Conservation (phyloP, 2,113 vertebrate species). For the Passer montanus region DNA sequence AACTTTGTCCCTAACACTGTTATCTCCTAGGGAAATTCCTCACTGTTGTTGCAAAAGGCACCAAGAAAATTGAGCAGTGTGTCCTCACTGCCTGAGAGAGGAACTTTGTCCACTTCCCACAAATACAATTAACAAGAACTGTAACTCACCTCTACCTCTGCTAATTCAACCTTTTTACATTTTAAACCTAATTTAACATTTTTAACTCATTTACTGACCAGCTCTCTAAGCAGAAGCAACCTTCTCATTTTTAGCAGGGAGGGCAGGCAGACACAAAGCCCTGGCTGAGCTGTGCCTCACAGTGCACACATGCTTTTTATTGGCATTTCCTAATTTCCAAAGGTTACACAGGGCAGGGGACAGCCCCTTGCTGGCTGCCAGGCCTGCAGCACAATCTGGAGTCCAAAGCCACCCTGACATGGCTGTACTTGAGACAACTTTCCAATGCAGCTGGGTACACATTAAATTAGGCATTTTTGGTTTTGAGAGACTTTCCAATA, state of each 20-base stretch:
- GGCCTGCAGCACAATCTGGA: background rate
- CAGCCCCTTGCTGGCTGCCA: background rate
- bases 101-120: background rate
- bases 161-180: background rate
- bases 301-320: background rate
- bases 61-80: background rate
- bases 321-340: background rate
- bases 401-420: background rate
- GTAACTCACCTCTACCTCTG: background rate
- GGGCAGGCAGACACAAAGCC: background rate
- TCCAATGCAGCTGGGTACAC: background rate
- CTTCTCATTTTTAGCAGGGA: background rate
- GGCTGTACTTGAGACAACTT: fast-evolving
- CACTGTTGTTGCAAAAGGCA: background rate
- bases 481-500: background rate
- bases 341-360: background rate
- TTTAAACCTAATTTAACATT: background rate
- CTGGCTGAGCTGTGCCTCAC: background rate
- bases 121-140: background rate
- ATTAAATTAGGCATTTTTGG: background rate
- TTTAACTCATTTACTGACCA: background rate
- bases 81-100: background rate
- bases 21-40: background rate
- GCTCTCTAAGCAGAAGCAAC: background rate
- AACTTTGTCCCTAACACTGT: background rate